A percentile compares a stretch with the other conserved stretches of the same genome.
Conservation (phyloP, 1,140 invertebrate species). For the Lasioglossum baleicum region DNA sequence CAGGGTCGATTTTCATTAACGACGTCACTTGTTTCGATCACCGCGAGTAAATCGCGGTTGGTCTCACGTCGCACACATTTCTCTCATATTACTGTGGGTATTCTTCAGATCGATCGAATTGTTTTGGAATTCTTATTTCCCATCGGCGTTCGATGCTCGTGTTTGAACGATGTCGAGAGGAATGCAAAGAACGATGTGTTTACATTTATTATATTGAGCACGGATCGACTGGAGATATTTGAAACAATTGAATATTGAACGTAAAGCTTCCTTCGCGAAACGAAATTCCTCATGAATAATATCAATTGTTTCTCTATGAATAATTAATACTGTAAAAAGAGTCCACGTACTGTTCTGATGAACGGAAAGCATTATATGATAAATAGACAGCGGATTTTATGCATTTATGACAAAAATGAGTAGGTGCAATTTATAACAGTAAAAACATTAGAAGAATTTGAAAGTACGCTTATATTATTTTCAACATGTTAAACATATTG, state of each 20-base stretch:
- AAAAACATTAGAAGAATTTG: no score
- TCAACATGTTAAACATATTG: no score
- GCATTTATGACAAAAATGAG: no score
- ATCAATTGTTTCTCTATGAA: neutral
- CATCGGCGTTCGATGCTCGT: conserved; percentile 1
- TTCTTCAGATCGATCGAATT: neutral
- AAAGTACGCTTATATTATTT: no score
- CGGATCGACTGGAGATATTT: neutral
- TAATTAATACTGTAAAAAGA: neutral
- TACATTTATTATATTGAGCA: neutral
- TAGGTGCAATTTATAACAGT: no score
- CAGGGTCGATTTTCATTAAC: neutral
- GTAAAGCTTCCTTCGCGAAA: neutral
- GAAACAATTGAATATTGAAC: no score
- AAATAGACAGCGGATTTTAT: neutral
- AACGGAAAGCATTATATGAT: neutral
- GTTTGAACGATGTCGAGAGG: neutral
- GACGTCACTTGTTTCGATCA: neutral
- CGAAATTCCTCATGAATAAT: neutral
- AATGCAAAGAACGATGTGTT: neutral
- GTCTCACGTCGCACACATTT: neutral
- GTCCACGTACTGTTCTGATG: neutral
- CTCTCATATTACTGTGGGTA: neutral
- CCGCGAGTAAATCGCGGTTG: neutral
- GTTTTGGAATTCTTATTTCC: conserved; percentile 15